Base-by-base conservation (phyloP, 2,113 vertebrate species). In the Poeciliopsis turrubarensis region DNA sequence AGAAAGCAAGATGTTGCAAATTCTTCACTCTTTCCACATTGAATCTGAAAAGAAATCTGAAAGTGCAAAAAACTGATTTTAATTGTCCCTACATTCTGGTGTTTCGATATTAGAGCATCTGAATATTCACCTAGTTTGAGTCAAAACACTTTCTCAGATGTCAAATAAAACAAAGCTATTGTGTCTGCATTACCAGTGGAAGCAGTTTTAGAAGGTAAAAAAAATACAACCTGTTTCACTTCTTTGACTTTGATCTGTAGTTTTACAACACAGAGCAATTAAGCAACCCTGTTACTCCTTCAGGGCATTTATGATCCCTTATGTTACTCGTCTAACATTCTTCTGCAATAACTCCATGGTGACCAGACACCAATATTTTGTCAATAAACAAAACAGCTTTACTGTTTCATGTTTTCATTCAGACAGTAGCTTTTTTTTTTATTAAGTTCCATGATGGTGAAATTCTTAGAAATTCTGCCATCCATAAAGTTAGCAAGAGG, bases 1-100 rank as follows among this genome's bases (percentile, higher is more conserved):
- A 77, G 68, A 80, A 47, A 66, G 67, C 54, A 86, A 86, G 87
- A 80, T 51, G 9, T 66, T 41, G 72, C 37, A 11, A 51, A 68
- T 74, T 73, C 73, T 37, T 69, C 80, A 75, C 73, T 87, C 91
- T 91, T 87, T 78, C 70, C 37, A 47, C 74, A 39, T 79, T 83
- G 57, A 84, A 68, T 86, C 27, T 70, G 73, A 78, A 73, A 78
- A 71, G 65, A 51, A 44, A 67, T 69, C 64, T 44, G 41, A 68
- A 83, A 75, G 54, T 69, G 78, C 54, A 34, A 85, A 82, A 71
- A 57, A 41, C 62, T 41, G 63, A 74, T 57, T 57, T 25, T n/a
- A n/a, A 57, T 54, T n/a, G 51, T 9, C 19, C 19, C 51, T n/a
- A 54, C 22, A n/a, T 54, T 4, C 51, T 54, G 64, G 76, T 73